Evolutionary conservation across 2,797 vertebrate species (phyloP), one percentile per base, ranked within the genome.

Genomic region (Sciurus carolinensis): DNA sequence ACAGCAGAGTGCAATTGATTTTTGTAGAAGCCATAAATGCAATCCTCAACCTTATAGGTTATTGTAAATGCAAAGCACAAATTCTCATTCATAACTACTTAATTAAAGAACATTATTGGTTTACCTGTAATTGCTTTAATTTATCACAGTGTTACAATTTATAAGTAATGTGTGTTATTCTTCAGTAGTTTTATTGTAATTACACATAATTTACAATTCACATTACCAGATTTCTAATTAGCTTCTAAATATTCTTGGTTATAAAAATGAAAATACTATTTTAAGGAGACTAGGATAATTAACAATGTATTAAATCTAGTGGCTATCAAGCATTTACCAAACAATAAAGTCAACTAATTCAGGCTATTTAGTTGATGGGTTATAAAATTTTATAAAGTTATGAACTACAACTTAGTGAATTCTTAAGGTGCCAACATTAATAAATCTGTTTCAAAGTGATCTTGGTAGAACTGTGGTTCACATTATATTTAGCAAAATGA

Each of bases 101-200:
- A 98, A 98, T 97, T 98, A 98, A 98, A 98, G 97, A 96, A 97
- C 97, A 76, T 98, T 98, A 98, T 97, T 98, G 97, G 96, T 98
- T 98, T 97, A 98, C 89, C 71, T 98, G 94, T 98, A 98, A 99
- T 98, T 98, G 97, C 97, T 98, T 97, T 98, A 98, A 98, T 98
- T 98, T 98, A 98, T 98, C 98, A 98, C 95, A 73, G 92, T 96
- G 85, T 98, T 98, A 96, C 97, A 98, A 97, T 98, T 98, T 98
- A 96, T 97, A 97, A 87, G 90, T 98, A 98, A 98, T 97, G 86
- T 72, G 93, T 85, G 81, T 97, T 98, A 96, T 98, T 98, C 98
- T 92, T 98, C 98, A 98, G 90, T 97, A 96, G 93, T 98, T 97
- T 95, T 92, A 93, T 97, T 98, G 96, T 98, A 98, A 98, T 98